Percentiles rank a stretch among this genome's conserved stretches.
Evolutionary conservation across 1,140 invertebrate species (phyloP).

Genomic region (Apocrypta bakeri): DNA sequence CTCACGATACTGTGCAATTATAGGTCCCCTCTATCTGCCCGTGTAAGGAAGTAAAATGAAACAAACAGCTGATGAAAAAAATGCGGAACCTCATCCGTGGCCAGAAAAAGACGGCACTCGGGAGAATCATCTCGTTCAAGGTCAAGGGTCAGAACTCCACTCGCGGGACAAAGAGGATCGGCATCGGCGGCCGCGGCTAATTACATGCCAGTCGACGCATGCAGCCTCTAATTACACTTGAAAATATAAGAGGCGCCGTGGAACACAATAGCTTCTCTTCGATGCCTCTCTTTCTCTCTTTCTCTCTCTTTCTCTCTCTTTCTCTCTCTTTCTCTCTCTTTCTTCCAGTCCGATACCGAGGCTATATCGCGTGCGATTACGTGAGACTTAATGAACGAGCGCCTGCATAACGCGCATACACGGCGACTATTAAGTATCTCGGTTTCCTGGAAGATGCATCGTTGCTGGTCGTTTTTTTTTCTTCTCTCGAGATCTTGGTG

Average conservation of each 20-base stretch:
- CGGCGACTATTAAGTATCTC: background rate
- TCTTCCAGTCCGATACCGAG: background rate
- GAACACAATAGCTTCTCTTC: conserved; percentile 19
- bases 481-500: background rate
- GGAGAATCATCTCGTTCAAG: conserved; percentile 35
- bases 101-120: background rate
- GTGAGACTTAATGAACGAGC: conserved; percentile 18
- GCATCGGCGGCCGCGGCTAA: conserved; percentile 37
- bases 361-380: background rate
- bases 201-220: conserved; percentile 35
- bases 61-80: background rate
- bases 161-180: conserved; percentile 9
- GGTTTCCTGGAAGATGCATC: conserved; percentile 11
- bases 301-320: background rate
- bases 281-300: background rate
- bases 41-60: background rate
- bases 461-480: background rate
- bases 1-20: background rate
- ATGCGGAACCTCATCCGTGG: background rate
- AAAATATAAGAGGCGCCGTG: conserved; percentile 4
- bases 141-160: conserved; percentile 34
- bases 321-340: background rate
- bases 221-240: conserved; percentile 40
- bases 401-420: background rate
- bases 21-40: background rate